Evolutionary conservation across 2,113 vertebrate species (phyloP).

Genomic region (Nymphicus hollandicus): DNA sequence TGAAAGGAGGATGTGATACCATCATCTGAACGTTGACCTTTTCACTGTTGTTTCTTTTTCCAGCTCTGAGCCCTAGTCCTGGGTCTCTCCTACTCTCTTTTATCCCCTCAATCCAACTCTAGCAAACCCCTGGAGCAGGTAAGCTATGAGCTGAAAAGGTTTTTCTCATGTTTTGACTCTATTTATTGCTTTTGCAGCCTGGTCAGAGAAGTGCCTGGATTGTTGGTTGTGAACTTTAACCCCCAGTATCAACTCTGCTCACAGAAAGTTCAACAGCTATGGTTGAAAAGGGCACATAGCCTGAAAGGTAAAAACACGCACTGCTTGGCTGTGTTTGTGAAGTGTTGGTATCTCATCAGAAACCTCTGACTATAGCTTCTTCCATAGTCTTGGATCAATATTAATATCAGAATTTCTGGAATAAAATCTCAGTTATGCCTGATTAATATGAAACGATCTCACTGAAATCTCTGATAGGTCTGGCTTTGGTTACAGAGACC

Average conservation of each 20-base stretch:
- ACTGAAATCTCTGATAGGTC: not conserved
- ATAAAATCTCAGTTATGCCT: not conserved
- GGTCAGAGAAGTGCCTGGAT: conserved; percentile 10
- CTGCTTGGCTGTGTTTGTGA: not conserved
- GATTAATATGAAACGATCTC: not conserved
- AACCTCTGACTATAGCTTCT: not conserved
- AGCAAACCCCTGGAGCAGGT: conserved; percentile 59
- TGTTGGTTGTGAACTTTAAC: conserved; percentile 48
- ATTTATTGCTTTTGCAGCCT: conserved; percentile 37
- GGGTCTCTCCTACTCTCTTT: conserved; percentile 41
- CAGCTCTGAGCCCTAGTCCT: conserved; percentile 36
- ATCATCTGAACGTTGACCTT: conserved; percentile 75
- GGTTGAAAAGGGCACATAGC: not conserved
- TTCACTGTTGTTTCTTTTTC: conserved; percentile 75
- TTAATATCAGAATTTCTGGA: not conserved
- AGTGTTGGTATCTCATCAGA: not conserved
- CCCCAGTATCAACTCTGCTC: not conserved
- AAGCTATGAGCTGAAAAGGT: conserved; percentile 21
- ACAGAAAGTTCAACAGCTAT: not conserved
- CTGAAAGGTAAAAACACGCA: not conserved
- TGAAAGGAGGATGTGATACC: conserved; percentile 76
- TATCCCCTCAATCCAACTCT: conserved; percentile 45
- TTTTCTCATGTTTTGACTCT: conserved; percentile 49
- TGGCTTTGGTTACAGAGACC: not conserved
- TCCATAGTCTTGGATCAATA: not conserved